phyloP scores from a whole-genome alignment of 2,113 vertebrate genomes.

The Hyperoodon ampullatus region DNA sequence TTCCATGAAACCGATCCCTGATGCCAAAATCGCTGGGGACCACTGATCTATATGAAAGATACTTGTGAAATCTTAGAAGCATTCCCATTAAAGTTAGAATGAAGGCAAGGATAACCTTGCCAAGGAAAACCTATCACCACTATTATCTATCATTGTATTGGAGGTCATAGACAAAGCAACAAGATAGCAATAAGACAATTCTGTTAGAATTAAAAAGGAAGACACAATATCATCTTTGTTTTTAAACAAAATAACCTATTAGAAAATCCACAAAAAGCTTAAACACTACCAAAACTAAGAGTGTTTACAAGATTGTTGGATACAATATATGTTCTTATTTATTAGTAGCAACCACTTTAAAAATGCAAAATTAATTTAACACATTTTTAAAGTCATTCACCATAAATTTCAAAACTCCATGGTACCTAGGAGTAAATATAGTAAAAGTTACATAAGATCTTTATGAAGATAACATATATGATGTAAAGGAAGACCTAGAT shows the following conservation, averaged over 20 bases:
- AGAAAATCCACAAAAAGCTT: neutral
- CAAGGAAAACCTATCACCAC: neutral
- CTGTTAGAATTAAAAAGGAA: neutral
- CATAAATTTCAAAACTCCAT: neutral
- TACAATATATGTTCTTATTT: neutral
- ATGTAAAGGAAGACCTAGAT: neutral
- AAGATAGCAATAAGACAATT: neutral
- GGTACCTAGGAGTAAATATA: neutral
- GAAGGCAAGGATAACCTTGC: neutral
- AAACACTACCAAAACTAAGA: slow-evolving; percentile 7
- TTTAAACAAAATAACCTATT: neutral
- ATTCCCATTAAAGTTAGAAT: neutral
- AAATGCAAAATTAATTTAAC: neutral
- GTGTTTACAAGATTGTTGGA: neutral
- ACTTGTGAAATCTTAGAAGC: neutral
- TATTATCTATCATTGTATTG: neutral
- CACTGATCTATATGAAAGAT: neutral
- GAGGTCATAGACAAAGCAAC: neutral
- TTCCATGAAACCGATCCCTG: too few species aligned
- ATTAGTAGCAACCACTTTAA: neutral
- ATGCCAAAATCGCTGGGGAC: too few species aligned
- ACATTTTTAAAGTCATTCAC: neutral
- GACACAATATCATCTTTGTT: neutral
- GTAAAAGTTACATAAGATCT: neutral
- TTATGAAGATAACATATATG: neutral